phyloP scores from a whole-genome alignment of 2,888 invertebrate genomes.

The Sacculina carcini region DNA sequence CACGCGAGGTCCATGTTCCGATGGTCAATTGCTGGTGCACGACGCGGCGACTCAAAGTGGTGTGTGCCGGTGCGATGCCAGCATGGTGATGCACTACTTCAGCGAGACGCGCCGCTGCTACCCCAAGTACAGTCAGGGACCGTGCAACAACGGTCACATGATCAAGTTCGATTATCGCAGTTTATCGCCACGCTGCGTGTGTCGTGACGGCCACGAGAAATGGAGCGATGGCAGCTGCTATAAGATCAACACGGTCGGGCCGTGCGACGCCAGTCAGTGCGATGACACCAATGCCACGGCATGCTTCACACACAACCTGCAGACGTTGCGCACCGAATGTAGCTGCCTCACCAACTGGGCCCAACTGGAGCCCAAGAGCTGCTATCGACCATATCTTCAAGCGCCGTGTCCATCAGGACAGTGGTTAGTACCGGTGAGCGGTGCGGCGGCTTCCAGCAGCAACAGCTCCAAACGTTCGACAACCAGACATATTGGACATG shows the following conservation, averaged over 20 bases:
- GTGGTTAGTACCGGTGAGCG: constrained; percentile 13
- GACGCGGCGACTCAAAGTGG: constrained; percentile 9
- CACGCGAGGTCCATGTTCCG: constrained; percentile 14
- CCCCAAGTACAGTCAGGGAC: constrained; percentile 15
- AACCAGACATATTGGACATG: too few species aligned
- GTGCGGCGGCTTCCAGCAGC: constrained; percentile 8
- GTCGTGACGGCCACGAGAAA: constrained; percentile 14
- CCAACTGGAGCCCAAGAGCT: constrained; percentile 7
- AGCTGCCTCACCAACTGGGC: constrained; percentile 14
- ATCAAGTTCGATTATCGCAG: constrained; percentile 15
- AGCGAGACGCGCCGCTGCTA: constrained; percentile 12
- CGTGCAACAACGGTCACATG: constrained; percentile 15
- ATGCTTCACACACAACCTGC: constrained; percentile 14
- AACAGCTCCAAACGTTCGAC: too few species aligned
- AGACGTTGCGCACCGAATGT: constrained; percentile 14
- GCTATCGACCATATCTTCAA: constrained; percentile 14
- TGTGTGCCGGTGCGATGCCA: constrained; percentile 13
- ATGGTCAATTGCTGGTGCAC: constrained; percentile 14
- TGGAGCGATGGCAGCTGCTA: constrained; percentile 15
- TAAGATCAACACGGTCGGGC: constrained; percentile 14
- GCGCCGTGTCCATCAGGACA: constrained; percentile 13
- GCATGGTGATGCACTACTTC: constrained; percentile 14
- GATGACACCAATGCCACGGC: constrained; percentile 11
- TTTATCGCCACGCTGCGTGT: constrained; percentile 14
- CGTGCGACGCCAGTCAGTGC: constrained; percentile 11